These are phyloP conservation scores for Myotis daubentonii DNA, from an alignment of 2,797 vertebrate genomes.

Conservation along the genomic window DNA sequence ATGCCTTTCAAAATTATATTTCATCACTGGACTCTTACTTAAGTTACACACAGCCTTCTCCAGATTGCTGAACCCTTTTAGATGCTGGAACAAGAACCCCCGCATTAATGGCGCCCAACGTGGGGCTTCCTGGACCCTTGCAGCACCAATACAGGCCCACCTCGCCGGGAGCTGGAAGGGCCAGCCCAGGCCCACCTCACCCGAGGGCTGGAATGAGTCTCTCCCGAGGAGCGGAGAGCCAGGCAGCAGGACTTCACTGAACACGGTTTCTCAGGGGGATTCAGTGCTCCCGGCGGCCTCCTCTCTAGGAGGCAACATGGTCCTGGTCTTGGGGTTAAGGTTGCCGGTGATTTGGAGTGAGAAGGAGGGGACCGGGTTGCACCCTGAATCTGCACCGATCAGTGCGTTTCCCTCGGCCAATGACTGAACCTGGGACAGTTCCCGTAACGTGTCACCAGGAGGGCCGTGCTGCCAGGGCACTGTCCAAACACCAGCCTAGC, in stretches of 20 bases:
- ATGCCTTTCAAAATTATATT: too few species aligned
- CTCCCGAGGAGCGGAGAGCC: neutral
- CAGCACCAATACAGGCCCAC: too few species aligned
- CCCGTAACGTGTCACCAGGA: neutral
- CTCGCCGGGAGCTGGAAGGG: too few species aligned
- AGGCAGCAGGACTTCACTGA: neutral
- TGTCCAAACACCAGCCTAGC: neutral
- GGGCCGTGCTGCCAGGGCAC: neutral
- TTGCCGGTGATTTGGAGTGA: neutral
- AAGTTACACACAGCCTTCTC: too few species aligned
- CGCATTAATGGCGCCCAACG: too few species aligned
- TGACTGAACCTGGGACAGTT: neutral
- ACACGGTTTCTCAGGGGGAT: neutral
- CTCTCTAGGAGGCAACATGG: neutral
- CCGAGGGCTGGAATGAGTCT: neutral
- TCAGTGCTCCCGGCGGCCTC: neutral
- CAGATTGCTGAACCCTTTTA: too few species aligned
- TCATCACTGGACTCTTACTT: too few species aligned
- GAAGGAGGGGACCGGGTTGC: rapidly evolving
- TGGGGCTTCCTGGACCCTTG: too few species aligned
- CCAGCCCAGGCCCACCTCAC: neutral
- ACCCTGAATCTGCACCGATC: rapidly evolving
- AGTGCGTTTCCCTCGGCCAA: neutral
- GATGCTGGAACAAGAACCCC: too few species aligned
- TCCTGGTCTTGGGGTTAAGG: neutral